These are phyloP conservation scores for Dasyornis broadbenti DNA, from an alignment of 2,113 vertebrate genomes.

Conservation along the genomic window DNA sequence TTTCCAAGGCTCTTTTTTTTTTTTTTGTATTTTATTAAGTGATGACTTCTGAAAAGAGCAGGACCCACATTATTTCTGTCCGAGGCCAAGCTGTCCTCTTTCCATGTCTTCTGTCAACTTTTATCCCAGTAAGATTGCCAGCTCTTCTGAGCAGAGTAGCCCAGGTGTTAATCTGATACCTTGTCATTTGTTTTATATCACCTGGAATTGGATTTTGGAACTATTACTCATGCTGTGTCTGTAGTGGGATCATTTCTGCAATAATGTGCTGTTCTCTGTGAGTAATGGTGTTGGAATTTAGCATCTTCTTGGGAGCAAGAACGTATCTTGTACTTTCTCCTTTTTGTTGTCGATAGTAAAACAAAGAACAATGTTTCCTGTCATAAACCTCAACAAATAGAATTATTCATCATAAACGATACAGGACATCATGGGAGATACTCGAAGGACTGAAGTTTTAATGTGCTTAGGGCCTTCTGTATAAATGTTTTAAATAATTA, in stretches of 20 bases:
- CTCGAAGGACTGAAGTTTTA: neutral
- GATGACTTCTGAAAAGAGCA: constrained; percentile 37
- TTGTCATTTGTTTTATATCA: constrained; percentile 35
- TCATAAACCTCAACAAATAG: neutral
- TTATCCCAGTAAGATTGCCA: neutral
- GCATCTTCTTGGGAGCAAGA: neutral
- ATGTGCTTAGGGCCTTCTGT: neutral
- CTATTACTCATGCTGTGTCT: neutral
- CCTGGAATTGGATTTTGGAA: constrained; percentile 6
- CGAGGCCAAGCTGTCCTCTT: constrained; percentile 14
- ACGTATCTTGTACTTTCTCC: neutral
- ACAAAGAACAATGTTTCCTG: neutral
- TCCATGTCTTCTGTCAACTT: constrained; percentile 25
- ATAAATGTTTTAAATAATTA: constrained; percentile 27
- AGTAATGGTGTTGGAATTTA: constrained; percentile 18
- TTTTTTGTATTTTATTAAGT: constrained; percentile 3
- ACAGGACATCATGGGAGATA: neutral
- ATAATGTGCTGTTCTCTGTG: neutral
- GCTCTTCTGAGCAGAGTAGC: neutral
- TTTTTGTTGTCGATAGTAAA: neutral
- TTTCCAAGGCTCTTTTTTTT: neutral
- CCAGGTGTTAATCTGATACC: constrained; percentile 37
- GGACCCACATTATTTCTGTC: neutral
- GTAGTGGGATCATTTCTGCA: neutral
- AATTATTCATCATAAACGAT: neutral